These are phyloP conservation scores for Protodeltote pygarga DNA, from an alignment of 2,888 invertebrate genomes.

Conservation along the genomic window DNA sequence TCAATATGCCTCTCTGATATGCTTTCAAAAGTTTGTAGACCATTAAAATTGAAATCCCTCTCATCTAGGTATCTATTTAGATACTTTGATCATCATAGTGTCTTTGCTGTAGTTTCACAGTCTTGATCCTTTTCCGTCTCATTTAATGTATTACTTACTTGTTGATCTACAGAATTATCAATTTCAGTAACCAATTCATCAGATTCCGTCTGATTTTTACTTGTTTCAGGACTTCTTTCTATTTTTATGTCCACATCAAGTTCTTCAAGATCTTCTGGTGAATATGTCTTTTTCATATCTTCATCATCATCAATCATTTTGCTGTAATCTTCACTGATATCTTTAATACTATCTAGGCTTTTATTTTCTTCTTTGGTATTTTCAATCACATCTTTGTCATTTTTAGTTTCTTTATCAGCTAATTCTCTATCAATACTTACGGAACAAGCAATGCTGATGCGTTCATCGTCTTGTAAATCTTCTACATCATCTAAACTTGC, in stretches of 20 bases:
- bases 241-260: slow-evolving; percentile 23
- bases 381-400: slow-evolving; percentile 4
- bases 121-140: slow-evolving; percentile 1
- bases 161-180: slow-evolving; percentile 21
- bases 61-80: too few species aligned
- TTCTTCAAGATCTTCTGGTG: slow-evolving; percentile 23
- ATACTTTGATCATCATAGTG: too few species aligned
- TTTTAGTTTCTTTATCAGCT: too few species aligned
- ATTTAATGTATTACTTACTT: background rate
- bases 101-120: too few species aligned
- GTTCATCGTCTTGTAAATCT: slow-evolving; percentile 73
- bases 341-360: slow-evolving; percentile 27
- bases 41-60: too few species aligned
- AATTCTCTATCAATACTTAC: too few species aligned
- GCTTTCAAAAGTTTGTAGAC: too few species aligned
- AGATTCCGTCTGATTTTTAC: slow-evolving; percentile 49
- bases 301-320: slow-evolving; percentile 25
- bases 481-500: slow-evolving; percentile 81
- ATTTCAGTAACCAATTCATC: slow-evolving; percentile 47
- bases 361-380: slow-evolving; percentile 2
- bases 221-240: slow-evolving; percentile 42
- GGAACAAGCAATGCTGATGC: slow-evolving; percentile 23
- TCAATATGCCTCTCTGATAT: too few species aligned
- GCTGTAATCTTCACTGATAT: slow-evolving; percentile 42
- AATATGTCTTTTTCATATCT: slow-evolving; percentile 31